phyloP scores from a whole-genome alignment of 2,888 invertebrate species.

The Chrysolina haemoptera region DNA sequence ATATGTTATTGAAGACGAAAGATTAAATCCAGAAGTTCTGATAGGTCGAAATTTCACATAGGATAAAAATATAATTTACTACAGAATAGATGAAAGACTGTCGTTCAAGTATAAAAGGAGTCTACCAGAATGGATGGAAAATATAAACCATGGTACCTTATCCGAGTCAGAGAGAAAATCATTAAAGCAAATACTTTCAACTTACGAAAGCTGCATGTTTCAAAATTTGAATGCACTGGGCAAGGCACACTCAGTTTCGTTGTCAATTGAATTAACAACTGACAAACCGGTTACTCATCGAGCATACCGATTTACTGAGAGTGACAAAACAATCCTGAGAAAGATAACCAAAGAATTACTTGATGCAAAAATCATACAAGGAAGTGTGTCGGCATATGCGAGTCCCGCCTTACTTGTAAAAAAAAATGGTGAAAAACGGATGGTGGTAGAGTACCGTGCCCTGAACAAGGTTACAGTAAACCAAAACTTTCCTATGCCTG shows the following conservation, averaged over 20 bases:
- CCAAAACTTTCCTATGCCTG: no score
- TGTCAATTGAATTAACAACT: slow-evolving; percentile 2
- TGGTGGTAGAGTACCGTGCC: no score
- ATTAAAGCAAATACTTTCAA: neutral
- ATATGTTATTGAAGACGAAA: neutral
- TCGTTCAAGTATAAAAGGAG: neutral
- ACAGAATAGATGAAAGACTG: slow-evolving; percentile 20
- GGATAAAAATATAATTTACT: slow-evolving; percentile 19
- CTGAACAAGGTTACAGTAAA: no score
- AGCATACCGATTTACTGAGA: slow-evolving; percentile 27
- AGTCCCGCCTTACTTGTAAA: slow-evolving; percentile 24
- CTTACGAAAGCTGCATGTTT: slow-evolving; percentile 3
- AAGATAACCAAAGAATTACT: slow-evolving; percentile 23
- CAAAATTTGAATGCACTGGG: slow-evolving; percentile 4
- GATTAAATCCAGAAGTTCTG: slow-evolving; percentile 7
- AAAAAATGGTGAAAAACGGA: no score
- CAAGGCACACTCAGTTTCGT: slow-evolving; percentile 1
- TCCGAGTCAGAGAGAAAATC: no score
- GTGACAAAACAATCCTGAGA: slow-evolving; percentile 20
- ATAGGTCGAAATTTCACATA: slow-evolving; percentile 28
- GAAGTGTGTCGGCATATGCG: slow-evolving; percentile 35
- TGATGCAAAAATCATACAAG: neutral
- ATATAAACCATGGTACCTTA: no score
- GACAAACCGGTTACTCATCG: slow-evolving; percentile 20
- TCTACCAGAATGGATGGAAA: no score